Conservation (phyloP, 2,888 invertebrate species). For the Netelia melanura region DNA sequence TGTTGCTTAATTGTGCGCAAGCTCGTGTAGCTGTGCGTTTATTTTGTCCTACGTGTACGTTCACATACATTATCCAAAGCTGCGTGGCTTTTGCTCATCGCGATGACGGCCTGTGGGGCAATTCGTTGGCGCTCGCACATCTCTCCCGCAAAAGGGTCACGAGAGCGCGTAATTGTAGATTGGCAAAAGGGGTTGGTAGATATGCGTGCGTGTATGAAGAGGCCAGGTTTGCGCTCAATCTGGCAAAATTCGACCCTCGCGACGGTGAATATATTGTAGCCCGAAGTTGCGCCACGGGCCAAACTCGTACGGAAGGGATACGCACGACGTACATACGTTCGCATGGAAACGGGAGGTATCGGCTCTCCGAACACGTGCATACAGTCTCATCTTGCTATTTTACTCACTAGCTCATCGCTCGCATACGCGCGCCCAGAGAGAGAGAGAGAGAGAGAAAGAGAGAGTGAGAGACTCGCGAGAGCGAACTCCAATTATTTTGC, state of each 20-base stretch:
- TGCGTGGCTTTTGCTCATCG: conserved; percentile 26
- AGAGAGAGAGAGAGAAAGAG: no score
- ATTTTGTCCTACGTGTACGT: not conserved
- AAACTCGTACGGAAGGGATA: conserved; percentile 11
- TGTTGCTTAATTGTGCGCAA: no score
- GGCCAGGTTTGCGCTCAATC: conserved; percentile 21
- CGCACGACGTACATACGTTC: conserved; percentile 4
- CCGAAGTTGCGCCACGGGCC: conserved; percentile 32
- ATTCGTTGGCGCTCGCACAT: conserved; percentile 36
- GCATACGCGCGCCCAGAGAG: conserved; percentile 7
- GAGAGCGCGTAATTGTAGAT: conserved; percentile 54
- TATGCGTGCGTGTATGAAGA: not conserved
- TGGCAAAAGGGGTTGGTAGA: conserved; percentile 10
- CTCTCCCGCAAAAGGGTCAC: conserved; percentile 54
- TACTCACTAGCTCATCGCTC: conserved; percentile 48
- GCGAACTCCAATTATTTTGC: conserved; percentile 79
- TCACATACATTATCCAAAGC: not conserved
- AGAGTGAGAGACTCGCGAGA: conserved; percentile 33
- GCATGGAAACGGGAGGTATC: conserved; percentile 61
- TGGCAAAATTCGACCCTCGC: conserved; percentile 42
- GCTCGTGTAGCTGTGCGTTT: no score
- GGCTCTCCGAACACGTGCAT: conserved; percentile 48
- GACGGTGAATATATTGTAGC: conserved; percentile 43
- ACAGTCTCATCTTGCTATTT: conserved; percentile 30
- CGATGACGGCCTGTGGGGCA: conserved; percentile 31